Evolutionary conservation across 2,113 vertebrate species (phyloP).

Genomic region (Phocoena phocoena): DNA sequence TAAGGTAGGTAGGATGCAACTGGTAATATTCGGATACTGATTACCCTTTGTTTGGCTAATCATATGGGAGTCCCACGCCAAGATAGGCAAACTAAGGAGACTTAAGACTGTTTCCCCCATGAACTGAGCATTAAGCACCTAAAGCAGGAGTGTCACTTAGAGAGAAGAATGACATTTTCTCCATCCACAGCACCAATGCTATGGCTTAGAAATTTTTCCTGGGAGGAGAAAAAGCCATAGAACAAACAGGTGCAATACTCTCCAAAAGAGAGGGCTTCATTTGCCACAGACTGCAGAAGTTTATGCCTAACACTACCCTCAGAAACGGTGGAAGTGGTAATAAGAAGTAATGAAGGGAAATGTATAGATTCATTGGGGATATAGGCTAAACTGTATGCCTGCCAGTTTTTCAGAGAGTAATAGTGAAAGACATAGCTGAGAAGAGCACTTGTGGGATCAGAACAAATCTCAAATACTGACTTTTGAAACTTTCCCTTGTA

Average conservation of each 20-base stretch:
- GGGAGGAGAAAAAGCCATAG: neutral
- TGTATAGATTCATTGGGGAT: neutral
- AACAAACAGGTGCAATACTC: neutral
- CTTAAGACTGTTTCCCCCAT: rapidly evolving
- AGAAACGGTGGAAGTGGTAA: neutral
- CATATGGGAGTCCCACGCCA: rapidly evolving
- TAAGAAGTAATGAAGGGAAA: neutral
- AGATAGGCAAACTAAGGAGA: neutral
- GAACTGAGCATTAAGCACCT: neutral
- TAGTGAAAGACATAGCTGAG: neutral
- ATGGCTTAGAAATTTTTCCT: neutral
- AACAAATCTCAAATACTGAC: neutral
- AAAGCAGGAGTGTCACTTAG: neutral
- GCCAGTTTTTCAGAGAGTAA: neutral
- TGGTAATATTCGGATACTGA: neutral
- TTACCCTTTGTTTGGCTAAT: neutral
- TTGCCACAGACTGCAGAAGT: neutral
- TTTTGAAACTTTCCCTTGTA: neutral
- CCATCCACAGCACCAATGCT: neutral
- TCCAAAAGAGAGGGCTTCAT: neutral
- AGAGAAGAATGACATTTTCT: neutral
- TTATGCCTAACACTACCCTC: neutral
- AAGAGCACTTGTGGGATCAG: neutral
- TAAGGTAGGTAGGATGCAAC: neutral
- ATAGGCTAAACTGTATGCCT: neutral